Percentiles rank a stretch among this genome's conserved stretches.
Conservation (phyloP, 2,797 vertebrate genomes). For the Pseudomugil gertrudae region DNA sequence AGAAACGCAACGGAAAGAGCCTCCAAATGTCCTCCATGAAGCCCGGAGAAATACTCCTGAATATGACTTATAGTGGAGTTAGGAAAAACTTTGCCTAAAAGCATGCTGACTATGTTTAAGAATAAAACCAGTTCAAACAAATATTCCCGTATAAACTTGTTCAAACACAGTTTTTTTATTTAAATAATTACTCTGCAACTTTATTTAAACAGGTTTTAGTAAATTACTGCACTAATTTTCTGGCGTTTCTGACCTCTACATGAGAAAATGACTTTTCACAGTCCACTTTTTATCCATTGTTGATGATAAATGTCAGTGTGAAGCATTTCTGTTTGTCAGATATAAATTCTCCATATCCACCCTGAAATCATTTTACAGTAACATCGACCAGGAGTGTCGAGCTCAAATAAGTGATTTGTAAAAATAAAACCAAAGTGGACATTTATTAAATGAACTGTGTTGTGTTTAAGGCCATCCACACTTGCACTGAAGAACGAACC, state of each 20-base stretch:
- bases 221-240: not conserved
- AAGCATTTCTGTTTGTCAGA: not conserved
- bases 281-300: not conserved
- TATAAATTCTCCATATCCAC: not conserved
- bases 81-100: not conserved
- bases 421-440: slow-evolving; percentile 9
- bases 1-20: not conserved
- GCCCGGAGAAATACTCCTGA: not conserved
- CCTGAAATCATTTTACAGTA: not conserved
- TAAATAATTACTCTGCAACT: not conserved
- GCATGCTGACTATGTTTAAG: not conserved
- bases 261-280: not conserved
- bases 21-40: not conserved
- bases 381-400: not conserved
- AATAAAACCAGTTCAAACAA: not conserved
- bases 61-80: not conserved
- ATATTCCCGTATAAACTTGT: not conserved
- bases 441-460: slow-evolving; percentile 34
- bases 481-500: slow-evolving; percentile 40
- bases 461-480: slow-evolving; percentile 30
- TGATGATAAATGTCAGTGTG: not conserved
- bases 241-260: not conserved
- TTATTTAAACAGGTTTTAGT: not conserved
- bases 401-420: not conserved
- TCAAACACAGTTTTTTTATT: no score